Conservation (phyloP, 2,797 vertebrate genomes). For the Phataginus tetradactyla region DNA sequence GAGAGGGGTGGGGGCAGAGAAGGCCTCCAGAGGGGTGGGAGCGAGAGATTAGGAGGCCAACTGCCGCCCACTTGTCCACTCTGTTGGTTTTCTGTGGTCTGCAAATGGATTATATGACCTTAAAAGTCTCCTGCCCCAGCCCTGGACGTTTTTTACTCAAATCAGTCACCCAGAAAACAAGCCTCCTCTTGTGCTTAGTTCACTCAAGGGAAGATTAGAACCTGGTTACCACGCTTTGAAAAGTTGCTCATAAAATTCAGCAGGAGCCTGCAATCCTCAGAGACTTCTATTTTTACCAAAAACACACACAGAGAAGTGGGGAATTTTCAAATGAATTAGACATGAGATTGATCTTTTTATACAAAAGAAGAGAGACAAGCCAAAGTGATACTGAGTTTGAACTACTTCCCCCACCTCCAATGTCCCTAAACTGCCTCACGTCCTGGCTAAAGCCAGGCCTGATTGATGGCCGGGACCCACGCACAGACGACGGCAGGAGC, state of each 20-base stretch:
- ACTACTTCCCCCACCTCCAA: background rate
- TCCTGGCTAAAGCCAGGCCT: background rate
- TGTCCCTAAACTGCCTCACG: background rate
- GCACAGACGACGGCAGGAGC: background rate
- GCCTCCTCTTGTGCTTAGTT: constrained; percentile 74
- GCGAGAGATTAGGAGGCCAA: background rate
- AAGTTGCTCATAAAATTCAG: constrained; percentile 80
- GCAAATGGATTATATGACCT: constrained; percentile 54
- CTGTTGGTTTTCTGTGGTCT: constrained; percentile 4
- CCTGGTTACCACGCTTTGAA: constrained; percentile 70
- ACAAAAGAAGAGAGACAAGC: constrained; percentile 61
- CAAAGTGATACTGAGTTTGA: constrained; percentile 19
- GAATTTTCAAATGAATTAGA: constrained; percentile 81
- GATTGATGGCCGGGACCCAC: background rate
- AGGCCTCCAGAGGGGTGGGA: too few species aligned
- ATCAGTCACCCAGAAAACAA: constrained; percentile 65
- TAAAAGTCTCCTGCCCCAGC: constrained; percentile 69
- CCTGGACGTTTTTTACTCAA: constrained; percentile 67
- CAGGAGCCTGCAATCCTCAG: constrained; percentile 74
- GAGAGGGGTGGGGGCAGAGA: background rate
- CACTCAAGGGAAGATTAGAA: constrained; percentile 76
- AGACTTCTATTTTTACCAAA: constrained; percentile 82
- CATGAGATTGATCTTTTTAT: constrained; percentile 80
- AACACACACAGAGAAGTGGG: constrained; percentile 75
- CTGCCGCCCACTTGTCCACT: background rate